Conservation (phyloP, 1,140 invertebrate genomes). For the Papilio polyxenes region DNA sequence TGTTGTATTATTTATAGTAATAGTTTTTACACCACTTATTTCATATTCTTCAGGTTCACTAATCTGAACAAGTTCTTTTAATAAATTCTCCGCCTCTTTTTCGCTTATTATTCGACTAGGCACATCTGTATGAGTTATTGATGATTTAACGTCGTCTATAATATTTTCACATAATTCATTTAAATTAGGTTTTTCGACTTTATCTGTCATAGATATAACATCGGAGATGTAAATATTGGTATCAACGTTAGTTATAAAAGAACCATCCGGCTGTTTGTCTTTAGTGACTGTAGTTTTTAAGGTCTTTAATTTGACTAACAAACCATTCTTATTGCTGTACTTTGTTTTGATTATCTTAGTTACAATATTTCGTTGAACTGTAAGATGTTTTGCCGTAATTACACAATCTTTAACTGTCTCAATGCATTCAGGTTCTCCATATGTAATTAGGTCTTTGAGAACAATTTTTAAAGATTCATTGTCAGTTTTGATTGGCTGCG, state of each 20-base stretch:
- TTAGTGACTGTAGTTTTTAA: slow-evolving; percentile 3
- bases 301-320: slow-evolving; percentile 25
- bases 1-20: neutral
- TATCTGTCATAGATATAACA: slow-evolving; percentile 6
- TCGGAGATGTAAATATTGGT: slow-evolving; percentile 4
- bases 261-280: slow-evolving; percentile 27
- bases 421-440: slow-evolving; percentile 17
- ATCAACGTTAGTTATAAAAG: neutral
- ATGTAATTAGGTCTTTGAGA: slow-evolving; percentile 27
- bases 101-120: neutral
- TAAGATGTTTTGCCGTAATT: neutral
- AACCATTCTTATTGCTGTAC: slow-evolving; percentile 10
- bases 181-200: neutral
- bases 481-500: slow-evolving; percentile 22
- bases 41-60: slow-evolving; percentile 38
- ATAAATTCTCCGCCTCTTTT: slow-evolving; percentile 18
- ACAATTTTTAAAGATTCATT: slow-evolving; percentile 14
- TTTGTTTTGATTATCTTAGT: slow-evolving; percentile 30
- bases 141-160: slow-evolving; percentile 8
- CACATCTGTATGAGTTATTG: neutral
- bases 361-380: slow-evolving; percentile 16
- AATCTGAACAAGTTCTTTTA: slow-evolving; percentile 28
- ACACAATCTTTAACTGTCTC: slow-evolving; percentile 19
- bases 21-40: slow-evolving; percentile 1
- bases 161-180: slow-evolving; percentile 31